Evolutionary conservation across 2,113 vertebrate genomes (phyloP), one percentile per base, ranked within the genome.

Genomic region (Ariopsis seemanni): DNA sequence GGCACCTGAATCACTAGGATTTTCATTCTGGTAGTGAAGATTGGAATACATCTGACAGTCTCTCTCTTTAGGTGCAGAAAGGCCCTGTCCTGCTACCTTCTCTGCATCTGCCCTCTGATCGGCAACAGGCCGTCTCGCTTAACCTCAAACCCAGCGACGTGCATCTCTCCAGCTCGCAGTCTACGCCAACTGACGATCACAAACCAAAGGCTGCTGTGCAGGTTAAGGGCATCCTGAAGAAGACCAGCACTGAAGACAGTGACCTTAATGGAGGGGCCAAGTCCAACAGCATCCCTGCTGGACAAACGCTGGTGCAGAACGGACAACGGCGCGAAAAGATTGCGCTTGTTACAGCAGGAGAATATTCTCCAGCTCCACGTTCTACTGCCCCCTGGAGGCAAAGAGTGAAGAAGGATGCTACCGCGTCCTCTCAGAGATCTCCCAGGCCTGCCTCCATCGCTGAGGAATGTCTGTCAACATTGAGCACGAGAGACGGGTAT

Each of bases 131-230:
- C 87, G 92, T 87, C 67, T 94, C 94, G 30, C 90, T 92, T 91
- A 95, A 95, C 90, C 91, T 95, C 4, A 95, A 93, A 89, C 95
- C 95, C 93, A 95, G 94, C 5, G 95, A 95, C 91, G 53, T 95
- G 2, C 88, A 87, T 82, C 93, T 92, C 6, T 91, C 92, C 12
- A 85, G 90, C 89, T 83, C 72, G 11, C 91, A 25, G 4, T 83
- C 6, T 60, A 53, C 7, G 7, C 81, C 60, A 65, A 50, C 42
- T 55, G 89, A 20, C 30, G 71, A 80, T 63, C 75, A n/a, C 50
- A 5, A 82, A 0, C 2, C 87, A 67, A 87, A 91, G 17, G 90
- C 84, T 42, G 62, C 17, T 55, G 72, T 84, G 9, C 93, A 88
- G 75, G 63, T 95, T 84, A 93, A 93, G 84, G 93, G 95, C 50